phyloP scores from a whole-genome alignment of 2,113 vertebrate genomes.

The Anas platyrhynchos region DNA sequence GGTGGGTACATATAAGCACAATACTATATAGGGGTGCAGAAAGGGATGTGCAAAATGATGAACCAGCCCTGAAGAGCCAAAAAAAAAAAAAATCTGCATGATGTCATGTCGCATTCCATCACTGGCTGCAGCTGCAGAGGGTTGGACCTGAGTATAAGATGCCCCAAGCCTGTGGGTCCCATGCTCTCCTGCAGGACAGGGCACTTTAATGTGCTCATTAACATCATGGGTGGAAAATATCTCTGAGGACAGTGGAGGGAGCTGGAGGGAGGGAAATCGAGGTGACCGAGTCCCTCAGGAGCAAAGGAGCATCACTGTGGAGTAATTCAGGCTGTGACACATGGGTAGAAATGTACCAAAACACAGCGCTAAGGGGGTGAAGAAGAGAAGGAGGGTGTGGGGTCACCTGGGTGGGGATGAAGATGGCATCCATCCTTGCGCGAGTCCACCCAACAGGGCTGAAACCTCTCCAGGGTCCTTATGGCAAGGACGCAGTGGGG shows the following conservation, averaged over 20 bases:
- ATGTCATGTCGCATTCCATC: background rate
- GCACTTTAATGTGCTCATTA: constrained; percentile 19
- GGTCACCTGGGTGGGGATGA: background rate
- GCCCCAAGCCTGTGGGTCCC: background rate
- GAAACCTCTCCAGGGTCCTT: background rate
- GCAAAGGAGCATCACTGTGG: background rate
- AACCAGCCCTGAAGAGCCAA: background rate
- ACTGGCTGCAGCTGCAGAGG: background rate
- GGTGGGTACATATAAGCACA: background rate
- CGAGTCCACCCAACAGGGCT: background rate
- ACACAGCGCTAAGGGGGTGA: accelerated
- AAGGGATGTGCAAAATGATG: background rate
- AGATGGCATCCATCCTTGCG: background rate
- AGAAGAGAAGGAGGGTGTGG: background rate
- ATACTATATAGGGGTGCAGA: accelerated
- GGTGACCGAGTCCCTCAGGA: constrained; percentile 25
- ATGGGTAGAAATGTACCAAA: background rate
- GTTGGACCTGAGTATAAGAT: background rate
- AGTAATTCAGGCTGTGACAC: constrained; percentile 32
- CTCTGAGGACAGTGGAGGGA: constrained; percentile 34
- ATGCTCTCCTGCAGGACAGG: background rate
- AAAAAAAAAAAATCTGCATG: background rate
- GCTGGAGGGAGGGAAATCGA: background rate
- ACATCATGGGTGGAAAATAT: background rate
- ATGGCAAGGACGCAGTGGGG: background rate